Percentiles rank a stretch among this genome's conserved stretches.
Conservation (phyloP, 2,113 vertebrate genomes). For the Hydropotes inermis region DNA sequence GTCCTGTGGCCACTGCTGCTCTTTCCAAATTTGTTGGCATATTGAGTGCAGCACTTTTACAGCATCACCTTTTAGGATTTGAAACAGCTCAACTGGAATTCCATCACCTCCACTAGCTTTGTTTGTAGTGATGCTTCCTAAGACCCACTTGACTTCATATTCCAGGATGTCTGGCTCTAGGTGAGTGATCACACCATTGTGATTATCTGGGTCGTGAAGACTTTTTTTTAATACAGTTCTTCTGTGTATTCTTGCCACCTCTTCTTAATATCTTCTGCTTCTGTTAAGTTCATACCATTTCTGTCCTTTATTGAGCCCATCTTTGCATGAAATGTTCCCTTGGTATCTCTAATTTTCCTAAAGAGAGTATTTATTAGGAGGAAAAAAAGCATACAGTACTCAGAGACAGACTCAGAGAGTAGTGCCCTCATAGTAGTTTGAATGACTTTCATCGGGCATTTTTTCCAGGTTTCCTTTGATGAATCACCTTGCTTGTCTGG, state of each 20-base stretch:
- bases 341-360: neutral
- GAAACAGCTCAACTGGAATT: neutral
- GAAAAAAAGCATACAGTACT: neutral
- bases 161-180: neutral
- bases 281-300: neutral
- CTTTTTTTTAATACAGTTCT: neutral
- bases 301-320: neutral
- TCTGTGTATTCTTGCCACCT: neutral
- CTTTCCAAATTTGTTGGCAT: neutral
- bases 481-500: neutral
- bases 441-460: neutral
- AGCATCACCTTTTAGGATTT: neutral
- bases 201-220: accelerated
- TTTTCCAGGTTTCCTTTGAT: neutral
- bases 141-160: neutral
- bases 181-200: neutral
- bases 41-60: neutral
- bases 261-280: neutral
- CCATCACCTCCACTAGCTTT: neutral
- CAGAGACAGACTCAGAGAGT: neutral
- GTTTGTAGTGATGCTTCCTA: neutral
- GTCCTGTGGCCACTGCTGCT: neutral
- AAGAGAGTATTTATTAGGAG: neutral
- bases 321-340: neutral
- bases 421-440: neutral